Percentiles rank a stretch among this genome's conserved stretches.
Evolutionary conservation across 2,113 vertebrate species (phyloP).

Genomic region (Cephalopterus ornatus): DNA sequence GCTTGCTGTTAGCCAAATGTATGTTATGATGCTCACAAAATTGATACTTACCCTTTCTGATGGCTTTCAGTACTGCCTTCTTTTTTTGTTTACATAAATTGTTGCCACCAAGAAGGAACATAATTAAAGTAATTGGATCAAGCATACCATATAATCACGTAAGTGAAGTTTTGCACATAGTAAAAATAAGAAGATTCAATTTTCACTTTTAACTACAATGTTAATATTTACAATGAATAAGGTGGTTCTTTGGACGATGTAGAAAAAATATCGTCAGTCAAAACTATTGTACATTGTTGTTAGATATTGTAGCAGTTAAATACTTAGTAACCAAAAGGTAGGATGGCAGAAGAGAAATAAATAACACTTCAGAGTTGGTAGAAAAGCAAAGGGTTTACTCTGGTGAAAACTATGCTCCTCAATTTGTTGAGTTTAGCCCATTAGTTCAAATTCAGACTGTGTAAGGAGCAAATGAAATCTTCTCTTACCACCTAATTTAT

Average conservation of each 20-base stretch:
- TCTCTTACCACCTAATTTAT: neutral
- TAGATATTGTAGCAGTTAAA: neutral
- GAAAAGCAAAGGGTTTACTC: neutral
- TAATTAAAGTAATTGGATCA: neutral
- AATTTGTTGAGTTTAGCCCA: neutral
- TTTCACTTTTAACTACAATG: neutral
- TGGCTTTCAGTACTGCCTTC: neutral
- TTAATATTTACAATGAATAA: neutral
- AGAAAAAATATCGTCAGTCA: neutral
- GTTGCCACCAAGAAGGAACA: neutral
- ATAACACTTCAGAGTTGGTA: neutral
- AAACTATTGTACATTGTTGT: neutral
- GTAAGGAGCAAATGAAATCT: neutral
- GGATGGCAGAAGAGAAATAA: neutral
- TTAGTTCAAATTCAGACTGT: neutral
- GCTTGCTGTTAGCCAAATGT: neutral
- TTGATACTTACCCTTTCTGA: neutral
- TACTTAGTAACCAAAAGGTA: neutral
- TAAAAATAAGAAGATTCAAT: neutral
- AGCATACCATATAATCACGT: neutral
- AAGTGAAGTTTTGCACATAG: neutral
- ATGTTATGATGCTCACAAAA: neutral
- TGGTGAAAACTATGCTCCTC: neutral
- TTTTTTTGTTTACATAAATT: neutral
- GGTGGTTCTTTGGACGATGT: neutral